These are phyloP conservation scores for Pasiphila rectangulata DNA, from an alignment of 2,888 invertebrate genomes.

Conservation along the genomic window DNA sequence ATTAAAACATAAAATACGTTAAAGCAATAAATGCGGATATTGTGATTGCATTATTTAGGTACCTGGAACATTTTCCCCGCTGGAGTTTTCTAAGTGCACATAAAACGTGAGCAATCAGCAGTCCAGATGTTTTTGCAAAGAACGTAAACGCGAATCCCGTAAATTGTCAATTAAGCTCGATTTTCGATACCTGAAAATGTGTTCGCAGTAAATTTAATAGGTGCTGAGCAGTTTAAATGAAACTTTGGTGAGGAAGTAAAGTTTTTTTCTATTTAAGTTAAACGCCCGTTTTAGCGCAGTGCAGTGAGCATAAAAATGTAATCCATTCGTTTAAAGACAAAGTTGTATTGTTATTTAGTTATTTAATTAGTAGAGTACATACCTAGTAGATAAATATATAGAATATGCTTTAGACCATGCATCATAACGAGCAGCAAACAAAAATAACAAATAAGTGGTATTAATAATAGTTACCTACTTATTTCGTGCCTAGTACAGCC, in stretches of 20 bases:
- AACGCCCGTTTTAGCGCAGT: too few species aligned
- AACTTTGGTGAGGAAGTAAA: conserved; percentile 1
- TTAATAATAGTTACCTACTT: too few species aligned
- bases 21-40: conserved; percentile 52
- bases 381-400: too few species aligned
- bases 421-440: too few species aligned
- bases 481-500: too few species aligned
- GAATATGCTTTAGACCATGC: too few species aligned
- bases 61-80: conserved; percentile 47
- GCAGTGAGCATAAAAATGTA: too few species aligned
- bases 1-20: conserved; percentile 51
- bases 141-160: conserved; percentile 69
- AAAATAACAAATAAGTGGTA: too few species aligned
- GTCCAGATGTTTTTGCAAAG: conserved; percentile 71
- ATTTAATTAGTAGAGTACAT: too few species aligned
- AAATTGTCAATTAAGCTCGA: conserved; percentile 72
- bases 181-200: conserved; percentile 72
- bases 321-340: too few species aligned
- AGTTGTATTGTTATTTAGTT: too few species aligned
- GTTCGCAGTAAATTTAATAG: conserved; percentile 62
- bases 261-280: too few species aligned
- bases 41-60: conserved; percentile 62
- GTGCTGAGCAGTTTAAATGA: conserved; percentile 10
- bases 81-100: conserved; percentile 66
- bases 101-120: conserved; percentile 74